phyloP scores from a whole-genome alignment of 2,797 vertebrate genomes.

The Tangara arthus region DNA sequence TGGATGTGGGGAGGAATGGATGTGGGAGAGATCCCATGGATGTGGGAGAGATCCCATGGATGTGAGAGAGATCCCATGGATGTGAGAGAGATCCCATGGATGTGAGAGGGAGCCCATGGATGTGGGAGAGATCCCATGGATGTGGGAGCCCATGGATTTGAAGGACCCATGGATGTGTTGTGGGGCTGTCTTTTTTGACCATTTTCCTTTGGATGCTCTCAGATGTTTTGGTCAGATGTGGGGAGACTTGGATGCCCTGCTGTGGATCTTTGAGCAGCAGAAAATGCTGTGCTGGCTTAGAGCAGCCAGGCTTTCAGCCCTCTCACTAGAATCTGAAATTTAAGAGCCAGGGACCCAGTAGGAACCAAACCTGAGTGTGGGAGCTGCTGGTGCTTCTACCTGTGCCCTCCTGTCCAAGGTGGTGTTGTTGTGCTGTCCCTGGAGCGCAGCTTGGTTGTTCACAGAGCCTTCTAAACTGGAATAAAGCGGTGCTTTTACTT shows the following conservation, averaged over 20 bases:
- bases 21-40: neutral
- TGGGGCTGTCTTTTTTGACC: neutral
- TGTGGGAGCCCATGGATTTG: neutral
- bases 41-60: neutral
- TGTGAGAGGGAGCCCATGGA: accelerated
- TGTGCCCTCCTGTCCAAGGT: neutral
- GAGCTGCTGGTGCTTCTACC: neutral
- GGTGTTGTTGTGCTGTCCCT: neutral
- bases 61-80: neutral
- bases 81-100: accelerated
- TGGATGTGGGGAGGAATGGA: neutral
- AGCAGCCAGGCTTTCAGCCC: neutral
- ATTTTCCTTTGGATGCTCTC: neutral
- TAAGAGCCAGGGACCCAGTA: neutral
- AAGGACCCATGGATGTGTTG: accelerated
- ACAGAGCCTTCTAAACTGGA: neutral
- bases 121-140: accelerated
- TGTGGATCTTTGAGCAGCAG: neutral
- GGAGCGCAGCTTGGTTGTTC: neutral
- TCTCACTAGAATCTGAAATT: neutral
- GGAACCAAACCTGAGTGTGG: neutral
- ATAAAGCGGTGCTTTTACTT: neutral
- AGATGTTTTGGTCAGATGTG: accelerated
- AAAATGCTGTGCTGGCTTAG: neutral
- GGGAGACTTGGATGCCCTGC: neutral